Conservation (phyloP, 2,888 invertebrate genomes). For the Ceriagrion tenellum region DNA sequence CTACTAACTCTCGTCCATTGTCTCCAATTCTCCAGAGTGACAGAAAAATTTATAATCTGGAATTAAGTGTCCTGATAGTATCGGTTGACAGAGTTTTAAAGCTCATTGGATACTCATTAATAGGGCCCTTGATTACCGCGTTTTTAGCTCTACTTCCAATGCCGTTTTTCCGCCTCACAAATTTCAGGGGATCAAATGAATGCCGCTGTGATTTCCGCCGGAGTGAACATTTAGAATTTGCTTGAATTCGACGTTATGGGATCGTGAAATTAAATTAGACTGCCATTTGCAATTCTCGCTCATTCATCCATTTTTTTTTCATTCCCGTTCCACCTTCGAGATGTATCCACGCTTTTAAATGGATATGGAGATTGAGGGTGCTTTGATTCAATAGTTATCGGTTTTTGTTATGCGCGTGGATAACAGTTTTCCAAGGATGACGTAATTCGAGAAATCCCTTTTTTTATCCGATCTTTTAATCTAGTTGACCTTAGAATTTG, state of each 20-base stretch:
- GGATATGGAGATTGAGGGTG: neutral
- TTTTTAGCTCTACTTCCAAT: neutral
- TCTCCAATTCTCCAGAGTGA: neutral
- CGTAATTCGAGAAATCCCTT: too few species aligned
- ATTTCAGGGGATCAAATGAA: neutral
- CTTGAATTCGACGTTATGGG: neutral
- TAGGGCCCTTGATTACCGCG: neutral
- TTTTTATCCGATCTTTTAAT: too few species aligned
- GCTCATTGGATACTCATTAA: neutral
- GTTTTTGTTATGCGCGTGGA: neutral
- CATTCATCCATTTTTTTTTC: neutral
- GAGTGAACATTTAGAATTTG: neutral
- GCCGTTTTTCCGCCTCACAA: slow-evolving; percentile 1
- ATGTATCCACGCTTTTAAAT: neutral
- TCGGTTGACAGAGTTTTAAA: slow-evolving; percentile 9
- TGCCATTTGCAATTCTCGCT: neutral
- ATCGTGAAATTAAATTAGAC: neutral
- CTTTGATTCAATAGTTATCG: neutral
- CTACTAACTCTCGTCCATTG: neutral
- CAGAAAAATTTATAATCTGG: neutral
- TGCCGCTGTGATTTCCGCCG: neutral
- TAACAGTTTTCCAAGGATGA: too few species aligned
- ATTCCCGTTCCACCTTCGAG: neutral
- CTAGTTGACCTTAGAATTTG: too few species aligned
- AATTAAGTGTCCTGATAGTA: neutral